A percentile compares a stretch with the other conserved stretches of the same genome.
These are phyloP conservation scores for Pemphredon lugubris DNA, from an alignment of 2,888 invertebrate genomes.

Conservation along the genomic window DNA sequence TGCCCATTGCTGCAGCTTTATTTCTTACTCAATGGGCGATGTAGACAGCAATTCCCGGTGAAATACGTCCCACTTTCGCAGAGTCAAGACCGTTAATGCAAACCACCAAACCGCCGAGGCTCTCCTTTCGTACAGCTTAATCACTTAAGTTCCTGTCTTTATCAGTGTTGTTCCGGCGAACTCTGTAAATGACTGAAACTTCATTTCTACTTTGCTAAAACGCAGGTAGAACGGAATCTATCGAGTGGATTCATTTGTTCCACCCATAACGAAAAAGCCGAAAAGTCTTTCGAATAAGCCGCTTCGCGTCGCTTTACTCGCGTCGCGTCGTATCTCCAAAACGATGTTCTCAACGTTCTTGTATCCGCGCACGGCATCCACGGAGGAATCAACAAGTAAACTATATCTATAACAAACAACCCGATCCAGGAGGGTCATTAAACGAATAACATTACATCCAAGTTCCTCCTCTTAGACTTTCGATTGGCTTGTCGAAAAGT, in stretches of 20 bases:
- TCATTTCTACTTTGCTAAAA: conserved; percentile 30
- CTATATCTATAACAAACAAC: background rate
- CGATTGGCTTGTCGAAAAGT: background rate
- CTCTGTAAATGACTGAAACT: conserved; percentile 46
- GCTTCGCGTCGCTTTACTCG: no score
- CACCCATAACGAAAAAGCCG: no score
- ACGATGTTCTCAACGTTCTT: no score
- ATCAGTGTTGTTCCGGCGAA: conserved; percentile 62
- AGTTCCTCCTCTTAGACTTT: background rate
- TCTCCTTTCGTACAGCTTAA: conserved; percentile 65
- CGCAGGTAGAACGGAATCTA: background rate
- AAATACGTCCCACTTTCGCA: conserved; percentile 63
- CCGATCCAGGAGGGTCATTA: no score
- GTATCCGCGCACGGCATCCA: no score
- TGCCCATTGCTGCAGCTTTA: conserved; percentile 62
- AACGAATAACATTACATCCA: no score
- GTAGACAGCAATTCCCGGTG: conserved; percentile 66
- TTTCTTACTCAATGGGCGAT: conserved; percentile 65
- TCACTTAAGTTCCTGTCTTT: conserved; percentile 67
- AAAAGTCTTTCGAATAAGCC: no score
- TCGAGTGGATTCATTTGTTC: background rate
- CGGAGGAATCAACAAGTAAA: background rate
- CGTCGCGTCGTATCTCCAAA: no score
- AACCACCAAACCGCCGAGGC: conserved; percentile 64
- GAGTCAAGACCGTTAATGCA: conserved; percentile 69